These are phyloP conservation scores for Ashinkailepas kermadecensis DNA, from an alignment of 2,888 invertebrate genomes.

Conservation along the genomic window DNA sequence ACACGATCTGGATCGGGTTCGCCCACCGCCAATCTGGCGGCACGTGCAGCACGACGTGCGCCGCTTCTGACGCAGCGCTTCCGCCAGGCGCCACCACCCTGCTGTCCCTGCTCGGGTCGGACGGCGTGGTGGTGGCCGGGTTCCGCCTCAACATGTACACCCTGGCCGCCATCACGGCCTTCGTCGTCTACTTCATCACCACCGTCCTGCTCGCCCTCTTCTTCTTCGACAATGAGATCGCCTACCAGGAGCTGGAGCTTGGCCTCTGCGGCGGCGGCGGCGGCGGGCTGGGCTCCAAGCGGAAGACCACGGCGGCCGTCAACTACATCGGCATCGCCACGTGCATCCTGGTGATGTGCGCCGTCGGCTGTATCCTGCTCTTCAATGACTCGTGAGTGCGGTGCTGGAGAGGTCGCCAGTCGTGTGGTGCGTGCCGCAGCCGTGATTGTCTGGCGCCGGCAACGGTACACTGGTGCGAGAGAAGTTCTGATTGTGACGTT, in stretches of 20 bases:
- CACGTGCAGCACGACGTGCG: too few species aligned
- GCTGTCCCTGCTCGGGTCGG: not conserved
- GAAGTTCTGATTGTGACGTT: too few species aligned
- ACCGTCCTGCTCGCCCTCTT: not conserved
- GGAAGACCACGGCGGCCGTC: constrained; percentile 45
- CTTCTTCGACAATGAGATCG: constrained; percentile 23
- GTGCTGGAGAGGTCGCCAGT: not conserved
- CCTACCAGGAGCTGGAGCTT: constrained; percentile 15
- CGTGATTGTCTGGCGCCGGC: too few species aligned
- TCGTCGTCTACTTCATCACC: not conserved
- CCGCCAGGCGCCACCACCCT: not conserved
- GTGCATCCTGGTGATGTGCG: constrained; percentile 41
- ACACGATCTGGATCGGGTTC: too few species aligned
- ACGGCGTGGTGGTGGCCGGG: not conserved
- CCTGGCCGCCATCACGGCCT: not conserved
- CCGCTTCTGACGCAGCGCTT: too few species aligned
- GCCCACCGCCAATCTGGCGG: too few species aligned
- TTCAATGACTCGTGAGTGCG: constrained; percentile 15
- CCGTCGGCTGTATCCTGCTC: constrained; percentile 14
- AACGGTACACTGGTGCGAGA: too few species aligned
- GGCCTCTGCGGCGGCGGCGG: not conserved
- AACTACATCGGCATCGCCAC: constrained; percentile 42
- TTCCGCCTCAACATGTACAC: constrained; percentile 22
- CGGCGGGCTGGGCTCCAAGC: not conserved
- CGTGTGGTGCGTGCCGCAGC: not conserved